Evolutionary conservation across 2,113 vertebrate genomes (phyloP).

Genomic region (Nematolebias whitei): DNA sequence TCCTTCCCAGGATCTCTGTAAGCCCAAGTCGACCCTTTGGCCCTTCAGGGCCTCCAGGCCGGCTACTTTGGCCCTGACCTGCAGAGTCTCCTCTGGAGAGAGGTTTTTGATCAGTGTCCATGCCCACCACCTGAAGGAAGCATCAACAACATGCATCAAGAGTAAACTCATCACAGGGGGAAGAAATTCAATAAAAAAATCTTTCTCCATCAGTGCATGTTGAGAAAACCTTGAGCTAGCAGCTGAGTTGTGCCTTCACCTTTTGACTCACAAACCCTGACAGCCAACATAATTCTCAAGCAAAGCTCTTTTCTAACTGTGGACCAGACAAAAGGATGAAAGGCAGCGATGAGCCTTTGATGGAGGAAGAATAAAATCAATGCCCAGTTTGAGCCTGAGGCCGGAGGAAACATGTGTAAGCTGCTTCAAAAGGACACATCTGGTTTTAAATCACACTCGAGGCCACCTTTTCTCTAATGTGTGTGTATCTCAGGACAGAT

Average conservation of each 20-base stretch:
- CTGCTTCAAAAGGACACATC: slow-evolving; percentile 56
- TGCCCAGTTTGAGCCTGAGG: slow-evolving; percentile 43
- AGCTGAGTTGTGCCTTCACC: slow-evolving; percentile 17
- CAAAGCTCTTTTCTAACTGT: slow-evolving; percentile 39
- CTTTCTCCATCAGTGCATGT: background rate
- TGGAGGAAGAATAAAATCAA: slow-evolving; percentile 60
- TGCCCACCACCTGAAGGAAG: slow-evolving; percentile 90
- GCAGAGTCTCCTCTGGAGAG: slow-evolving; percentile 86
- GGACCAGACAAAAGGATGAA: slow-evolving; percentile 59
- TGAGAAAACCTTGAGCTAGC: background rate
- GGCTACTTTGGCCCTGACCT: slow-evolving; percentile 93
- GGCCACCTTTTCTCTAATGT: slow-evolving; percentile 17
- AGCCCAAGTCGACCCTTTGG: slow-evolving; percentile 88
- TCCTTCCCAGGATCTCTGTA: slow-evolving; percentile 93
- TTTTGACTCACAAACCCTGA: slow-evolving; percentile 44
- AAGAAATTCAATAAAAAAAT: slow-evolving; percentile 25
- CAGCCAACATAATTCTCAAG: slow-evolving; percentile 43
- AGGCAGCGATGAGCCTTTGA: slow-evolving; percentile 59
- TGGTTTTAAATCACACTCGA: slow-evolving; percentile 45
- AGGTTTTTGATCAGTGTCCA: slow-evolving; percentile 89
- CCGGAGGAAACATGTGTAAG: slow-evolving; percentile 62
- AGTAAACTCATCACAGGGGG: no score
- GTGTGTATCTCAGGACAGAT: background rate
- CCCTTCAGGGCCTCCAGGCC: slow-evolving; percentile 92
- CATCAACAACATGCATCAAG: no score